Evolutionary conservation across 2,797 vertebrate species (phyloP).

Genomic region (Peromyscus aztecus): DNA sequence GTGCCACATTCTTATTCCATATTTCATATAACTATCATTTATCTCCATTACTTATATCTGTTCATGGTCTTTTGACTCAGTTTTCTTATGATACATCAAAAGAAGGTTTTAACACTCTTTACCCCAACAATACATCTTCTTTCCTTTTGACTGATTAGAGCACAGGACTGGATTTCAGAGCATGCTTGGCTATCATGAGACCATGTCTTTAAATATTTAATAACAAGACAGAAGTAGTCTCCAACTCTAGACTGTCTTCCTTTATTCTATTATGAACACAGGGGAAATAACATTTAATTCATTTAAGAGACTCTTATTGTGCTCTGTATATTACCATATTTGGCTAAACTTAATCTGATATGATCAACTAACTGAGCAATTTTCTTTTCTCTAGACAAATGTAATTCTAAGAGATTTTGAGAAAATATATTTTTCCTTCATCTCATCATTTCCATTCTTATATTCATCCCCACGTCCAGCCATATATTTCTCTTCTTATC

Average conservation of each 20-base stretch:
- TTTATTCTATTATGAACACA: conserved; percentile 21
- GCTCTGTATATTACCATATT: neutral
- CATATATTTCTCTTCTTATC: neutral
- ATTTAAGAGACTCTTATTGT: neutral
- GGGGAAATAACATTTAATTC: conserved; percentile 42
- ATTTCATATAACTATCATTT: neutral
- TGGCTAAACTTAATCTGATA: conserved; percentile 19
- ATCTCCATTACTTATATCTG: neutral
- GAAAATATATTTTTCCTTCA: neutral
- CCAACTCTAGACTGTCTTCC: neutral
- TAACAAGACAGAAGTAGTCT: neutral
- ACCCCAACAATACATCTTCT: neutral
- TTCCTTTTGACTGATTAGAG: neutral
- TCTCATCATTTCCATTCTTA: neutral
- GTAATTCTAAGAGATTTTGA: neutral
- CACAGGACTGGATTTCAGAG: neutral
- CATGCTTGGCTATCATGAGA: neutral
- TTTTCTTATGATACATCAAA: neutral
- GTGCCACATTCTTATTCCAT: neutral
- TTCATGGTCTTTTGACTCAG: neutral
- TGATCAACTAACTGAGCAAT: neutral
- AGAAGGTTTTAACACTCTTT: neutral
- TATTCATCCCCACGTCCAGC: neutral
- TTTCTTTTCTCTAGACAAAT: conserved; percentile 48
- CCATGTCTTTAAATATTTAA: neutral